A percentile compares a stretch with the other conserved stretches of the same genome.
phyloP scores from a whole-genome alignment of 1,140 invertebrate genomes.

The Dolichoris vasculosae region DNA sequence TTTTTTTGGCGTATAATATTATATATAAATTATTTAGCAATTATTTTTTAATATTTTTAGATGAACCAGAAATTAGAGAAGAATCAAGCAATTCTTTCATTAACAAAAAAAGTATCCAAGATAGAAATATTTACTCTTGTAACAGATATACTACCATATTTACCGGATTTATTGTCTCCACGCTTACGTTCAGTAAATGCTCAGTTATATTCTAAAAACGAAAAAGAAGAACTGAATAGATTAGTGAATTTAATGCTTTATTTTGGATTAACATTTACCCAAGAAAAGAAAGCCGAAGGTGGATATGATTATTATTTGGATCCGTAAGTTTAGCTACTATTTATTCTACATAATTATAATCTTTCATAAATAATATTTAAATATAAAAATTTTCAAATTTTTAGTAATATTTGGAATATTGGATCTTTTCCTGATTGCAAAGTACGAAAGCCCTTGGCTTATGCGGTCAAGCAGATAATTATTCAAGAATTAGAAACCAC shows the following conservation, averaged over 20 bases:
- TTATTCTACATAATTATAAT: not conserved
- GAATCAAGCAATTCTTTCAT: constrained; percentile 77
- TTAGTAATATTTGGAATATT: constrained; percentile 72
- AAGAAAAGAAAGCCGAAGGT: constrained; percentile 86
- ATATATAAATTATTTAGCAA: no score
- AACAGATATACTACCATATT: constrained; percentile 83
- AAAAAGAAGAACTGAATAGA: constrained; percentile 82
- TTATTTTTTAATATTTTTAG: constrained; percentile 69
- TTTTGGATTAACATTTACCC: constrained; percentile 90
- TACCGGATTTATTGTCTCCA: constrained; percentile 86
- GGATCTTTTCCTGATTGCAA: constrained; percentile 68
- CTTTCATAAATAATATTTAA: not conserved
- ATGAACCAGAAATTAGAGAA: constrained; percentile 75
- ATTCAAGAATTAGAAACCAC: constrained; percentile 85
- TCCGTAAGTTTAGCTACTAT: constrained; percentile 78
- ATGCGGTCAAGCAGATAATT: constrained; percentile 85
- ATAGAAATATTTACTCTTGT: constrained; percentile 77
- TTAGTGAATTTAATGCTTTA: constrained; percentile 91
- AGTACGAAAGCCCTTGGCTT: constrained; percentile 71
- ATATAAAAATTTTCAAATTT: constrained; percentile 42
- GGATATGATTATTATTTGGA: constrained; percentile 88
- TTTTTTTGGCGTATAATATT: no score
- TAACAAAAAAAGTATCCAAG: constrained; percentile 77
- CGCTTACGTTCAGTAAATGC: constrained; percentile 82
- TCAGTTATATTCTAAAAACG: constrained; percentile 84